Base-by-base conservation (phyloP, 2,797 vertebrate genomes). In the Cetoscarus ocellatus region DNA sequence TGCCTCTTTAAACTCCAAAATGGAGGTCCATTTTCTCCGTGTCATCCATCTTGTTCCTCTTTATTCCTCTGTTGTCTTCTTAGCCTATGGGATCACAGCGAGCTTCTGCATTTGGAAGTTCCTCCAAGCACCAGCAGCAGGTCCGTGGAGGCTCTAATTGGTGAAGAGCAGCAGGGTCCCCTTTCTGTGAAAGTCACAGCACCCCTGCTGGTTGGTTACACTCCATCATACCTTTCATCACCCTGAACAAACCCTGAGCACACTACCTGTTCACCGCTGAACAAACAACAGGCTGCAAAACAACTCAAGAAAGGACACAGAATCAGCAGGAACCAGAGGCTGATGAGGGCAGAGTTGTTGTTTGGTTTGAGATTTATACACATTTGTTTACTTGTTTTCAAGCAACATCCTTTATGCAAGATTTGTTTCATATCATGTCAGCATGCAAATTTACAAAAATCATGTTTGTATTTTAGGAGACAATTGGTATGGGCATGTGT, bases 71-170 rank as follows among this genome's bases (percentile, higher is more conserved):
- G n/a, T 40, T 57, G 47, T 54, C n/a, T 49, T 14, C 13, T 44
- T 36, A 58, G 10, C 11, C 10, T 56, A 42, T 48, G 43, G 56
- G 36, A 76, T 62, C 68, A 54, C 9, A 0, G 8, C 12, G 44
- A 78, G 48, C 62, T 55, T 55, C 45, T 44, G 49, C 70, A 75
- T 52, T 64, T 47, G 58, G 43, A 71, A 52, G 35, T 57, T 76
- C 75, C 51, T 67, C 48, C 55, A 51, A 51, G 45, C 49, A 65
- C 52, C 69, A 59, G 78, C 61, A 77, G 80, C 76, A 67, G 78
- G 67, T 50, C 0, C 80, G 72, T 7, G 56, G 74, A 43, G 51
- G 52, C 73, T 73, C 51, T 88, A 87, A 90, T 88, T 84, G 75
- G 68, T 43, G 56, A 19, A 27, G 39, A 86, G 60, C 86, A 88